These are phyloP conservation scores for Ammodytes marinus DNA, from an alignment of 2,113 vertebrate species.

Conservation along the genomic window DNA sequence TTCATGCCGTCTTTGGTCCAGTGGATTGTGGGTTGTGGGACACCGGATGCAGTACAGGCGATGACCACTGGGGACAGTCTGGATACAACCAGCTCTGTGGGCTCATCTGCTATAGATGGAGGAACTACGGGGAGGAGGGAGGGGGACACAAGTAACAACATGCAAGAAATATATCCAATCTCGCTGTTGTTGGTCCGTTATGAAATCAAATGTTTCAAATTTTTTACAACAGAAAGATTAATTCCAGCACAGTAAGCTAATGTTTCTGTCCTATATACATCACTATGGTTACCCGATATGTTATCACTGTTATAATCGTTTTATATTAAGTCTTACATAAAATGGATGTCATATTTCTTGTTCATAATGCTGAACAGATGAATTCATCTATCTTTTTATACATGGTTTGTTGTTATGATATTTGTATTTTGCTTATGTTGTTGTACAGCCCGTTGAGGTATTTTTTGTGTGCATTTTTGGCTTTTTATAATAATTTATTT, in stretches of 20 bases:
- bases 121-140: slow-evolving; percentile 84
- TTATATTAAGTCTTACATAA: no score
- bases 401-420: no score
- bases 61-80: slow-evolving; percentile 90
- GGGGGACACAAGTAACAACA: not conserved
- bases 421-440: no score
- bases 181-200: not conserved
- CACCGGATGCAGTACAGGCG: slow-evolving; percentile 90
- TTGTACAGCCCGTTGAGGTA: no score
- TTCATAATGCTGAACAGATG: no score
- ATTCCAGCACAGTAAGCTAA: not conserved
- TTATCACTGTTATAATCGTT: no score
- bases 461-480: no score
- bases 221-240: not conserved
- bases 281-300: no score
- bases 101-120: slow-evolving; percentile 95
- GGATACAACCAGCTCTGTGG: slow-evolving; percentile 89
- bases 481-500: no score
- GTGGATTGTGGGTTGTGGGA: slow-evolving; percentile 89
- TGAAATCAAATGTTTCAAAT: not conserved
- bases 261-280: no score
- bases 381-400: no score
- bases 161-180: not conserved
- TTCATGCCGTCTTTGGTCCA: slow-evolving; percentile 93
- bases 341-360: no score